Evolutionary conservation across 2,797 vertebrate genomes (phyloP).

Genomic region (Crypturellus tataupa): DNA sequence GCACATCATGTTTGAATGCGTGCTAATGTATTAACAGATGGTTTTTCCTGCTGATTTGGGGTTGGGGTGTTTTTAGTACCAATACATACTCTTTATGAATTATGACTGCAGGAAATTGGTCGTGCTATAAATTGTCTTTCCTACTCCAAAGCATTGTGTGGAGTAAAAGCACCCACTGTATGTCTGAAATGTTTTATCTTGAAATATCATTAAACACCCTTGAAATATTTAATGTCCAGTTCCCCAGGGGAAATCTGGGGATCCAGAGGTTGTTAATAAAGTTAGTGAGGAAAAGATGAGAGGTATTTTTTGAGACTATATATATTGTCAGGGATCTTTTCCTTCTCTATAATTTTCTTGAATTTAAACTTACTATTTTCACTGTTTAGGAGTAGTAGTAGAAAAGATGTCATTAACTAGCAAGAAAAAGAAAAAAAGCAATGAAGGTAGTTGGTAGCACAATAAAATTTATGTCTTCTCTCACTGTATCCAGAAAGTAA

Average conservation of each 20-base stretch:
- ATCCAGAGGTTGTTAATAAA: background rate
- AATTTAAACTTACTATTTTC: background rate
- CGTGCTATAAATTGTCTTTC: background rate
- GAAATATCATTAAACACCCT: background rate
- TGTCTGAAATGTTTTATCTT: background rate
- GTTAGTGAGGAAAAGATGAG: background rate
- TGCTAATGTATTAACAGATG: background rate
- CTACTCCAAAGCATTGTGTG: background rate
- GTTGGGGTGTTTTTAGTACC: background rate
- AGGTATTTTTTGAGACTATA: background rate
- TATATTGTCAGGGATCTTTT: background rate
- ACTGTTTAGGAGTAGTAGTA: background rate
- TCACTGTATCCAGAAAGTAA: background rate
- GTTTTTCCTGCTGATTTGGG: background rate
- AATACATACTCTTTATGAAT: background rate
- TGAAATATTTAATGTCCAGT: background rate
- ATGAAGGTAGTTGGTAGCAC: background rate
- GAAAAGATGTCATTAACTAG: background rate
- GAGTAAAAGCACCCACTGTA: background rate
- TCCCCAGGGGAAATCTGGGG: background rate
- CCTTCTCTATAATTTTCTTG: background rate
- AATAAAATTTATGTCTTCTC: background rate
- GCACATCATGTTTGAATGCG: rapidly evolving
- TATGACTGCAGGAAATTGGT: background rate
- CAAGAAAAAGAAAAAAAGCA: background rate